Percentiles rank a stretch among this genome's conserved stretches.
These are phyloP conservation scores for Stenodera caucasica DNA, from an alignment of 2,888 invertebrate species.

Conservation along the genomic window DNA sequence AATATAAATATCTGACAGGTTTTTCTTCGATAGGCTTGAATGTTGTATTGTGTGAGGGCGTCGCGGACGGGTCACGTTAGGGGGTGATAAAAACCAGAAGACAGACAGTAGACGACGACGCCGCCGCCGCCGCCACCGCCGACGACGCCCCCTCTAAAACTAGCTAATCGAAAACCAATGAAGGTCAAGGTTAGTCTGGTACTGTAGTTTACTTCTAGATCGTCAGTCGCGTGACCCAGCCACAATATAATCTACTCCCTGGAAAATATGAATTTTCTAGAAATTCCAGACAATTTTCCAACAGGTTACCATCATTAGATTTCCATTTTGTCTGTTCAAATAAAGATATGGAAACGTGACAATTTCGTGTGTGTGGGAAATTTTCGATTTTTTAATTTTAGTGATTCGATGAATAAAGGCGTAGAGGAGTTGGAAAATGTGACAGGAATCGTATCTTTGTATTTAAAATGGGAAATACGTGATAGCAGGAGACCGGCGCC, in stretches of 20 bases:
- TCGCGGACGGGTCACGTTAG: conserved; percentile 5
- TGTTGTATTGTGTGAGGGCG: background rate
- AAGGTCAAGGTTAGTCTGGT: conserved; percentile 39
- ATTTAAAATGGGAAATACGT: conserved; percentile 12
- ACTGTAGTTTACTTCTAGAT: conserved; percentile 18
- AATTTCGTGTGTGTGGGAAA: too few species aligned
- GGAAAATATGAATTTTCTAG: too few species aligned
- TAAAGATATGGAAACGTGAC: background rate
- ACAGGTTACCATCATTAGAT: conserved; percentile 10
- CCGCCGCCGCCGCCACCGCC: background rate
- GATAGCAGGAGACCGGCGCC: conserved; percentile 11
- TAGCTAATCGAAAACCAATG: conserved; percentile 40
- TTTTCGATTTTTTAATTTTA: too few species aligned
- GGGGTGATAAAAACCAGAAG: conserved; percentile 9
- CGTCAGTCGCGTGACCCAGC: conserved; percentile 4
- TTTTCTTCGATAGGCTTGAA: background rate
- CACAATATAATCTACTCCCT: background rate
- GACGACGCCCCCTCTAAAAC: conserved; percentile 10
- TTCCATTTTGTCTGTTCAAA: conserved; percentile 2
- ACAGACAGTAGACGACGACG: background rate
- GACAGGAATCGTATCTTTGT: background rate
- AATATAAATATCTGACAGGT: conserved; percentile 18
- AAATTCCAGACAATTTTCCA: conserved; percentile 26
- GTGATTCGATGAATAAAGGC: too few species aligned
- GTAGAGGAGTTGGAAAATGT: background rate